Evolutionary conservation across 2,113 vertebrate genomes (phyloP), one percentile per base, ranked within the genome.

Genomic region (Echinops telfairi): DNA sequence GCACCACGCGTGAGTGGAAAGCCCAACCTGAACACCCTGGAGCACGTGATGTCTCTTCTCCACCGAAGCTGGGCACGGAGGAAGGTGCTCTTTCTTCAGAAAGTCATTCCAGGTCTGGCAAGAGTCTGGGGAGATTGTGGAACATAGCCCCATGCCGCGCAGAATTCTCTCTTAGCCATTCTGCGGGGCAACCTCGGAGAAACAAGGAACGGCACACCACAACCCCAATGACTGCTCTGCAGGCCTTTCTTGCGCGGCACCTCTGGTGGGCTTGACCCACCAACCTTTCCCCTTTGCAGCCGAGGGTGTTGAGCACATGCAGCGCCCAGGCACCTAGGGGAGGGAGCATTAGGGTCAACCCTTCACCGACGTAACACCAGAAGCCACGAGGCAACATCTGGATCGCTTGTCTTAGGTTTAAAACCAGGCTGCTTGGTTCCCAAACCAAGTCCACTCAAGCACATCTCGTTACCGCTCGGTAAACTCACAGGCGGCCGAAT

Each of bases 301-400:
- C 33, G 22, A 36, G 71, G 9, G 33, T 11, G 3, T 22, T 20
- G 36, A 22, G 9, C 20, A 73, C 9, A 0, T 22, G 33, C 20
- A 73, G 7, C 20, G 19, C 33, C 71, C 33, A 73, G 33, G 71
- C 33, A 73, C 33, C 33, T 16, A 19, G 17, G 70, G 17, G 70
- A 58, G 27, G 62, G 22, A 47, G 33, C 70, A 27, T 62, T 73
- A 29, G 64, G 58, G 91, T 38, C 76, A 40, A 88, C 90, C 77
- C 66, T 93, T 84, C 71, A 19, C 58, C 94, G 92, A 71, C 86
- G 88, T 83, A 76, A 81, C 92, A 88, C 78, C 90, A 57, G 79
- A 78, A 71, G 47, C 93, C 14, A 3, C 73, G 53, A 36, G 47
- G 47, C 40, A 22, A 75, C 29, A 10, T 91, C 83, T 79, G 47